Evolutionary conservation across 2,797 vertebrate species (phyloP), one percentile per base, ranked within the genome.

Genomic region (Phataginus tricuspis): DNA sequence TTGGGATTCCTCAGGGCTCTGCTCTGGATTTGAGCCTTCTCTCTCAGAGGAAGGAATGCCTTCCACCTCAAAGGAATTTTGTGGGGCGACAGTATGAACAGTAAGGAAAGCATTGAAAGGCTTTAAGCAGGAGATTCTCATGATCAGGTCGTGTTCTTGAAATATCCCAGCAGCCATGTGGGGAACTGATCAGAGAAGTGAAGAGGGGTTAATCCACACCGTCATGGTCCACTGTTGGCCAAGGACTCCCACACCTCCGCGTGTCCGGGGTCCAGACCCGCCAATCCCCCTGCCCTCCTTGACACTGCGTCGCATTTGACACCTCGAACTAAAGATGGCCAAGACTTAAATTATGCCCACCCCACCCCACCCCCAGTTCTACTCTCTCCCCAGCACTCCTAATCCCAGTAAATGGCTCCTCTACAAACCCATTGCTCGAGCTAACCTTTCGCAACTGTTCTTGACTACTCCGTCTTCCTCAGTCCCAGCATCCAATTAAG

Each of bases 111-210:
- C 18, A 37, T 77, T 71, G 31, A 51, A 45, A 39, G 19, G 25
- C 25, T 84, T 75, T 66, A 75, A 94, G 83, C 23, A 92, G 71
- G 53, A 42, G 25, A 69, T 79, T 90, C 83, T 93, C 64, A 23
- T 0, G 27, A 87, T 83, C 57, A 37, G 82, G 66, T 23, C 86
- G 23, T 66, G 75, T 61, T 89, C 95, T 74, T 37, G 39, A 94
- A 74, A 63, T 75, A 78, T n/a, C 13, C 51, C 63, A 69, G 59
- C 49, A 83, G 79, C 75, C 27, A 15, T 42, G 19, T 42, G 55
- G 37, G 82, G 42, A 82, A 31, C 5, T 13, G 85, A 21, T 34
- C 13, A n/a, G 27, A 39, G 21, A 74, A 15, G 51, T 25, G 34
- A n/a, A 49, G 37, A 71, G 31, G 83, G 63, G 79, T 11, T 45